Percentiles rank a stretch among this genome's conserved stretches.
Evolutionary conservation across 2,888 invertebrate species (phyloP).

Genomic region (Lacanobia wlatinum): DNA sequence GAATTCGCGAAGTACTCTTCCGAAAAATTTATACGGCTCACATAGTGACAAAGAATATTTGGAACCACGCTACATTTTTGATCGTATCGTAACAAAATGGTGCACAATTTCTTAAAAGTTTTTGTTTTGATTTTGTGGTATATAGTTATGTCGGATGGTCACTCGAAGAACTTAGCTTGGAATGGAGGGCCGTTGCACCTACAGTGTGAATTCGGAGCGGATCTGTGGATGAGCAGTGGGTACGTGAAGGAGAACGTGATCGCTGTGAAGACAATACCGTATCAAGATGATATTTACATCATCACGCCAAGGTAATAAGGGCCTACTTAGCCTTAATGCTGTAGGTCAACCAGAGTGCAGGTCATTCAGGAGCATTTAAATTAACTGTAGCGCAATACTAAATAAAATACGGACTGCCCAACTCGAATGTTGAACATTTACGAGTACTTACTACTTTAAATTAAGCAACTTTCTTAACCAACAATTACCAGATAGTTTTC

Average conservation of each 20-base stretch:
- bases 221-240: slow-evolving; percentile 88
- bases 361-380: neutral
- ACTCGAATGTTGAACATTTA: neutral
- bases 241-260: slow-evolving; percentile 91
- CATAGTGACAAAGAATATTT: slow-evolving; percentile 28
- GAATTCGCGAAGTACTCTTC: slow-evolving; percentile 13
- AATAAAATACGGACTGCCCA: neutral
- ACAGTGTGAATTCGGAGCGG: slow-evolving; percentile 86
- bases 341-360: neutral
- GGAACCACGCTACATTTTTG: slow-evolving; percentile 8
- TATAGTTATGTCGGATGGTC: slow-evolving; percentile 57
- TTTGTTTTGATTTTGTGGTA: slow-evolving; percentile 47
- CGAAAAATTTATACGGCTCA: slow-evolving; percentile 25
- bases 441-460: neutral
- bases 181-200: slow-evolving; percentile 84
- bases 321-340: slow-evolving; percentile 4
- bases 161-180: slow-evolving; percentile 84
- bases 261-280: slow-evolving; percentile 90
- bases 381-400: neutral
- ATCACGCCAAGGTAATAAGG: slow-evolving; percentile 88
- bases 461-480: neutral
- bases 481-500: neutral
- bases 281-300: slow-evolving; percentile 89
- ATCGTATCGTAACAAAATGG: slow-evolving; percentile 49
- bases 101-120: slow-evolving; percentile 38